Evolutionary conservation across 2,113 vertebrate species (phyloP).

Genomic region (Rhinoderma darwinii): DNA sequence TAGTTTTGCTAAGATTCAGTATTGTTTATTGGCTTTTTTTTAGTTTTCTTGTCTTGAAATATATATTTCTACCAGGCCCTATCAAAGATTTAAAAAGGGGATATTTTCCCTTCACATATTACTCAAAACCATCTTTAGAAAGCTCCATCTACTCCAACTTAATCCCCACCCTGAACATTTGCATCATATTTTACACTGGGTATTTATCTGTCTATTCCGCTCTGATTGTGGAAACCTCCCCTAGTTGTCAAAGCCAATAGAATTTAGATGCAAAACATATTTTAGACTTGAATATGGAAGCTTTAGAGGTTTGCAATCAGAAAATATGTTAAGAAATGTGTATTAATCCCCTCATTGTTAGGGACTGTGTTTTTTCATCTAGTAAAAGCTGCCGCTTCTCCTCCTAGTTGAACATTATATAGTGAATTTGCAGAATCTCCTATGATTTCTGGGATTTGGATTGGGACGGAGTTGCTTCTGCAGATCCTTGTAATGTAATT

Average conservation of each 20-base stretch:
- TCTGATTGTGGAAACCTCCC: constrained; percentile 44
- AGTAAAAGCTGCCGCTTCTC: constrained; percentile 50
- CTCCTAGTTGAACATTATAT: constrained; percentile 40
- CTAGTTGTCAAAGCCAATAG: constrained; percentile 52
- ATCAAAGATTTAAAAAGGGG: constrained; percentile 20
- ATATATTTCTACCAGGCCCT: constrained; percentile 23
- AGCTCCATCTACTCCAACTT: constrained; percentile 32
- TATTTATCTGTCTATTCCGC: constrained; percentile 25
- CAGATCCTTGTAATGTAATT: constrained; percentile 11
- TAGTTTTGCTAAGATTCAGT: neutral
- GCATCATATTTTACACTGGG: constrained; percentile 44
- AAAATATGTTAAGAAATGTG: constrained; percentile 50
- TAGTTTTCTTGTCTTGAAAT: neutral
- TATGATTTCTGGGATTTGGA: constrained; percentile 21
- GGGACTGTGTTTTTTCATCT: constrained; percentile 45
- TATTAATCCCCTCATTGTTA: constrained; percentile 52
- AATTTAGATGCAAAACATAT: constrained; percentile 57
- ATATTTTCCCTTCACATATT: constrained; percentile 14
- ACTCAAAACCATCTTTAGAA: constrained; percentile 13
- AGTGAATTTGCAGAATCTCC: constrained; percentile 31
- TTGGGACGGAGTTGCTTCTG: neutral
- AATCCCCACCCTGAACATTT: constrained; percentile 52
- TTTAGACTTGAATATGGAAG: constrained; percentile 38
- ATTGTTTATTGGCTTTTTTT: neutral
- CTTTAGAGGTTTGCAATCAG: constrained; percentile 46